Base-by-base conservation (phyloP, 2,797 vertebrate species). In the Pampus argenteus region DNA sequence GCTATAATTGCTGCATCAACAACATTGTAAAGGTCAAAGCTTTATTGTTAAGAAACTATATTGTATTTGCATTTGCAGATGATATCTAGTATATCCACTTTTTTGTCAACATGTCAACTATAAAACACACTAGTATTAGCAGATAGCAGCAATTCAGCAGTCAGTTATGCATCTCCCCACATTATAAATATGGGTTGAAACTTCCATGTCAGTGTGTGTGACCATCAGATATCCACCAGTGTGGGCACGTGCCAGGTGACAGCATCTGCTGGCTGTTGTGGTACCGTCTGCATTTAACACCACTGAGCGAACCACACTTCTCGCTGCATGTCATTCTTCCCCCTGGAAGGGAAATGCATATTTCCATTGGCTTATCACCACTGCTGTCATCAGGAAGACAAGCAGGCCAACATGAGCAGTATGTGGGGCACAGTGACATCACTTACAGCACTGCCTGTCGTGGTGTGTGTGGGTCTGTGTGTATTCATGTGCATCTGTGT, bases 361-460 rank as follows among this genome's bases (percentile, higher is more conserved):
- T 82, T 79, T 82, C 81, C 75, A 69, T 36, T 44, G 50, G 66
- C 61, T 82, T n/a, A n/a, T n/a, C 60, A 44, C 29, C 55, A 68
- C 47, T 45, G 25, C 50, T 73, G 60, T 60, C 76, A 74, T 84
- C 73, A 74, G 61, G 61, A 54, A 74, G 70, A 74, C 74, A 77
- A 69, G 77, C 73, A 68, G 59, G 83, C 61, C 75, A 77, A 67
- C 57, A 67, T 71, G 15, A 40, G 52, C 66, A 60, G 66, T 58
- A 85, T 83, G 83, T 85, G 76, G 79, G 74, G 56, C 82, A 85
- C 47, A 58, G 52, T 23, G 71, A 74, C 51, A 66, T 81, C 73
- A 78, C 70, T 77, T 28, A 40, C 49, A 80, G 59, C 61, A 18
- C 72, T 59, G 51, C 47, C 62, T 76, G 66, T 48, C 14, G 74